A percentile compares a stretch with the other conserved stretches of the same genome.
Conservation (phyloP, 2,797 vertebrate species). For the Lepidocolaptes lacrymiger region DNA sequence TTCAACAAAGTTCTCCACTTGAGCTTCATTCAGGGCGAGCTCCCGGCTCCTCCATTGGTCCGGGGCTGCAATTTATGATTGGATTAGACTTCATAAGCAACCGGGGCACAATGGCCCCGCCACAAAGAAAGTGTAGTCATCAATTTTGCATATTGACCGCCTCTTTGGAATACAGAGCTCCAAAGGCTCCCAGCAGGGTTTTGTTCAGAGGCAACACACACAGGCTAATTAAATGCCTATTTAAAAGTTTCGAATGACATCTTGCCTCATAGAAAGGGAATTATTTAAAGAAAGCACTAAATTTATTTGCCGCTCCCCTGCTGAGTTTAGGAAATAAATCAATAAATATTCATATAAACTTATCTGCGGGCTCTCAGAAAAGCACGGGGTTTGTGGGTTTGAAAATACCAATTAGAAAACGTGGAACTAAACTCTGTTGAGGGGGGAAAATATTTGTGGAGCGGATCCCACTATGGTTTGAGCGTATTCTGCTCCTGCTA, state of each 20-base stretch:
- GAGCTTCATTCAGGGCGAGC: conserved; percentile 87
- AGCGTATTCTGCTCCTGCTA: background rate
- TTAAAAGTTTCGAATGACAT: conserved; percentile 86
- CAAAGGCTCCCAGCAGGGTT: conserved; percentile 76
- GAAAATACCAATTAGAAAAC: conserved; percentile 37
- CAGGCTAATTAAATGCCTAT: conserved; percentile 90
- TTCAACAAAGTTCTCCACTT: conserved; percentile 95
- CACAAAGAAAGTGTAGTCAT: conserved; percentile 89
- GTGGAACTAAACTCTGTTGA: background rate
- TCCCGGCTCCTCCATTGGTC: conserved; percentile 88
- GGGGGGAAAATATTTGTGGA: background rate
- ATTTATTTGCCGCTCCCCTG: conserved; percentile 82
- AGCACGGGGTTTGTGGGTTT: background rate
- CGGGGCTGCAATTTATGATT: conserved; percentile 92
- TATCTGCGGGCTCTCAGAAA: conserved; percentile 54
- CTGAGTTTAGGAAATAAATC: conserved; percentile 81
- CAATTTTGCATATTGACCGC: conserved; percentile 89
- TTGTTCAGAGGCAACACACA: conserved; percentile 81
- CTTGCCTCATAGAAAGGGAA: conserved; percentile 82
- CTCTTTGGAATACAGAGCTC: conserved; percentile 82
- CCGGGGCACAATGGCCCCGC: conserved; percentile 83
- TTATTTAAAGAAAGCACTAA: conserved; percentile 82
- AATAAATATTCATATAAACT: conserved; percentile 84
- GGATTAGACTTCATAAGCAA: conserved; percentile 97
- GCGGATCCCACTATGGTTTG: background rate